Conservation (phyloP, 2,888 invertebrate genomes). For the Ectemnius lituratus region DNA sequence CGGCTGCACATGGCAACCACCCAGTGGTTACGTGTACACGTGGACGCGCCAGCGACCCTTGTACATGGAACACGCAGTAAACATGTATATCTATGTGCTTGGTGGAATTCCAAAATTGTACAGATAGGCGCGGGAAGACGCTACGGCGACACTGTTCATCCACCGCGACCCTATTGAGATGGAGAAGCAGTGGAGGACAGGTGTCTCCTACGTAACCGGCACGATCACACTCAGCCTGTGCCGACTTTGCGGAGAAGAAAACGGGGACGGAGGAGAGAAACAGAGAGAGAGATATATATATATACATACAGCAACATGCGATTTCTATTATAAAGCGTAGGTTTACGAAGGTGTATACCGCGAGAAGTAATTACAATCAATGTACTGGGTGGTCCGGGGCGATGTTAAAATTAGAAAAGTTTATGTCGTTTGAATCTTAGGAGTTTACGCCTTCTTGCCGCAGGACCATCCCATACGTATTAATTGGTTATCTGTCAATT, state of each 20-base stretch:
- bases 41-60: conserved; percentile 27
- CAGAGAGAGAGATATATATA: conserved; percentile 11
- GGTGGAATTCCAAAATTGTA: conserved; percentile 53
- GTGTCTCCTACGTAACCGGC: too few species aligned
- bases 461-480: conserved; percentile 70
- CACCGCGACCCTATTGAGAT: too few species aligned
- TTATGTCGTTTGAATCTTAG: conserved; percentile 72
- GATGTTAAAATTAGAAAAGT: conserved; percentile 75
- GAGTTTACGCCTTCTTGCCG: conserved; percentile 73
- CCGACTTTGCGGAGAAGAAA: conserved; percentile 20
- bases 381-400: conserved; percentile 72
- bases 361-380: conserved; percentile 75
- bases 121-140: conserved; percentile 23
- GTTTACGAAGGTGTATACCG: conserved; percentile 63
- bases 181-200: neutral
- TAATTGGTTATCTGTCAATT: conserved; percentile 77
- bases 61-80: conserved; percentile 35
- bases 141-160: neutral
- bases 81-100: conserved; percentile 55
- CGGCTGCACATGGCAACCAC: conserved; percentile 8
- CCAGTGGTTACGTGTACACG: conserved; percentile 2
- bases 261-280: too few species aligned
- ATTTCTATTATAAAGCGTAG: conserved; percentile 60
- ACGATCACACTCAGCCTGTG: neutral
- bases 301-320: conserved; percentile 51